Percentiles rank a stretch among this genome's conserved stretches.
Evolutionary conservation across 2,797 vertebrate genomes (phyloP).

Genomic region (Micropoecilia bifurca): DNA sequence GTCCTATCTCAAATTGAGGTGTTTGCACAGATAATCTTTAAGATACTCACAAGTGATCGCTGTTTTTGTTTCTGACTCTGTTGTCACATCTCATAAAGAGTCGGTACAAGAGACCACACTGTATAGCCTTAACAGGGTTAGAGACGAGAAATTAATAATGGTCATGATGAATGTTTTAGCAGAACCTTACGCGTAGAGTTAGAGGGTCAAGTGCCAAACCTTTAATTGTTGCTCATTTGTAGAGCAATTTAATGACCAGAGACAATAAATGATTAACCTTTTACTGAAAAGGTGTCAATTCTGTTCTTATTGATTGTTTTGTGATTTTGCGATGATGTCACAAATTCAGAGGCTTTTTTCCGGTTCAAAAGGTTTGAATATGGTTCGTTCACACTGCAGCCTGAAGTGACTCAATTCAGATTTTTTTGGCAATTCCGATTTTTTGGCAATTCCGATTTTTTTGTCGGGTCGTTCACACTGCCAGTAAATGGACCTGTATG

Average conservation of each 20-base stretch:
- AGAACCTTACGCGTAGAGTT: constrained; percentile 37
- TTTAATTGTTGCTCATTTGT: constrained; percentile 56
- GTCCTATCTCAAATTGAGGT: constrained; percentile 75
- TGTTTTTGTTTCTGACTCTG: constrained; percentile 43
- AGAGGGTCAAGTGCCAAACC: constrained; percentile 68
- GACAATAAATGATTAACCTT: constrained; percentile 68
- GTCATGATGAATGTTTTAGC: constrained; percentile 61
- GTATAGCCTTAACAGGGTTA: constrained; percentile 65
- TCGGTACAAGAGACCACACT: constrained; percentile 32
- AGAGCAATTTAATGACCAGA: constrained; percentile 39
- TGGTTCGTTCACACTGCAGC: too few species aligned
- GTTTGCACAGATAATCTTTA: constrained; percentile 77
- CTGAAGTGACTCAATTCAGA: too few species aligned
- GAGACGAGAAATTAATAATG: constrained; percentile 23
- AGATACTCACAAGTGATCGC: constrained; percentile 47
- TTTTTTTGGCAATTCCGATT: too few species aligned
- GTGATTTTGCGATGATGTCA: neutral
- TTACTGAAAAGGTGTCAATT: constrained; percentile 49
- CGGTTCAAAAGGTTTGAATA: neutral
- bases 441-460: too few species aligned
- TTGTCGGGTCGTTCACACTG: too few species aligned
- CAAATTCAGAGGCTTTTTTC: neutral
- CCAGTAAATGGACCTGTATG: too few species aligned
- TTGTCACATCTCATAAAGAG: constrained; percentile 55
- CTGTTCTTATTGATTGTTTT: neutral